Conservation (phyloP, 2,888 invertebrate genomes). For the Lasioglossum villosulum region DNA sequence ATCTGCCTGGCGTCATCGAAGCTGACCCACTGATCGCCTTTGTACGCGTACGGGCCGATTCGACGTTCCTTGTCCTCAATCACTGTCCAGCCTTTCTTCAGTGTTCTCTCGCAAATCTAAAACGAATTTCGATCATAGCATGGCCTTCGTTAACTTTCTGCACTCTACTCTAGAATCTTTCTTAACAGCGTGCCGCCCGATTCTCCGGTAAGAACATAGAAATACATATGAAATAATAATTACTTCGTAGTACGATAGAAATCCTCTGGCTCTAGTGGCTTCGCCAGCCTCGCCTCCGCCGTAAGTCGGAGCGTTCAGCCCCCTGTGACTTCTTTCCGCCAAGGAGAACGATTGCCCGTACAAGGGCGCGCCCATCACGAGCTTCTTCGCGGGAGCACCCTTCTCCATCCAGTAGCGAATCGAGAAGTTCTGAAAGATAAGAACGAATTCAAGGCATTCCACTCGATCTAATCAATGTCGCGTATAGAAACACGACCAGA, state of each 20-base stretch:
- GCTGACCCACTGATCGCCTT: constrained; percentile 96
- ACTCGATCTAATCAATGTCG: not conserved
- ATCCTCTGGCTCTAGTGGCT: constrained; percentile 94
- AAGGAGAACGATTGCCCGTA: constrained; percentile 96
- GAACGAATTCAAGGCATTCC: not conserved
- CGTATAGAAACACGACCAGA: not conserved
- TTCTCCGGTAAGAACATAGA: too few relatives aligned
- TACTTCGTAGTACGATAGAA: constrained; percentile 95
- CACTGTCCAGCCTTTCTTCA: constrained; percentile 91
- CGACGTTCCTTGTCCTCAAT: constrained; percentile 91
- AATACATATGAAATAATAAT: not conserved
- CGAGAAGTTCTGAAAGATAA: constrained; percentile 91
- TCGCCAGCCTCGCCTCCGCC: constrained; percentile 96
- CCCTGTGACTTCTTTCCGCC: constrained; percentile 87
- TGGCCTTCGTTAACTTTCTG: not conserved
- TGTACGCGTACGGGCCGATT: constrained; percentile 95
- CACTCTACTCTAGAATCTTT: too few relatives aligned
- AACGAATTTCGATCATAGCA: constrained; percentile 37
- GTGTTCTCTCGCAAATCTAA: constrained; percentile 92
- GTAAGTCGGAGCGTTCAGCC: constrained; percentile 91
- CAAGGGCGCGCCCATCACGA: constrained; percentile 94
- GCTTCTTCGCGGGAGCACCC: constrained; percentile 91
- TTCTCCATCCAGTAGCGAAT: constrained; percentile 94
- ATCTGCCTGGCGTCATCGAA: constrained; percentile 95
- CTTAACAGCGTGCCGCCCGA: too few relatives aligned